phyloP scores from a whole-genome alignment of 2,888 invertebrate genomes.

The Leptinotarsa haldemani region DNA sequence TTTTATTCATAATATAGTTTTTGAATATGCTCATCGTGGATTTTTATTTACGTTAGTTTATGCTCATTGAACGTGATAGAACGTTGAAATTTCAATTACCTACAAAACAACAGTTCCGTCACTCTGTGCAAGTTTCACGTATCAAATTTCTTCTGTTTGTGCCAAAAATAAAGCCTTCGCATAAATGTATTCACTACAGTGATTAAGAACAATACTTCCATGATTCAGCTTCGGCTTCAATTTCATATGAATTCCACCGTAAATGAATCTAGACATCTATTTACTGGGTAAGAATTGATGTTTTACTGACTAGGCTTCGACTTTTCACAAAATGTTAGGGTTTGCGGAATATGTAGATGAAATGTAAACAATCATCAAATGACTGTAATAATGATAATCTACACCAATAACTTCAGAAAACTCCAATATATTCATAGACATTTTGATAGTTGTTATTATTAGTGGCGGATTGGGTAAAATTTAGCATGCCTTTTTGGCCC shows the following conservation, averaged over 20 bases:
- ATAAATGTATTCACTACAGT: not conserved
- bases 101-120: no score
- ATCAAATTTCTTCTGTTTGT: not conserved
- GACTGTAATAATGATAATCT: conserved; percentile 47
- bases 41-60: no score
- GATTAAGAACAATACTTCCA: conserved; percentile 4
- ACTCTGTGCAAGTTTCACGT: not conserved
- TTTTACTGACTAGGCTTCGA: conserved; percentile 12
- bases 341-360: conserved; percentile 33
- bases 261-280: not conserved
- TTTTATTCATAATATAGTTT: no score
- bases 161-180: conserved; percentile 10
- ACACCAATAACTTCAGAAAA: conserved; percentile 54
- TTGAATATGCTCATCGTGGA: no score
- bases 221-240: not conserved
- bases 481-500: not conserved
- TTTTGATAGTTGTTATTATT: conserved; percentile 43
- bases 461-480: not conserved
- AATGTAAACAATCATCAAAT: conserved; percentile 51
- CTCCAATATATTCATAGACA: conserved; percentile 43
- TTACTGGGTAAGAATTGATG: not conserved
- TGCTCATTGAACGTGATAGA: no score
- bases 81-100: no score
- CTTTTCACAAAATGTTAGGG: conserved; percentile 23
- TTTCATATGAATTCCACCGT: not conserved